These are phyloP conservation scores for Centropyge bicolor DNA, from an alignment of 2,797 vertebrate species.

Conservation along the genomic window DNA sequence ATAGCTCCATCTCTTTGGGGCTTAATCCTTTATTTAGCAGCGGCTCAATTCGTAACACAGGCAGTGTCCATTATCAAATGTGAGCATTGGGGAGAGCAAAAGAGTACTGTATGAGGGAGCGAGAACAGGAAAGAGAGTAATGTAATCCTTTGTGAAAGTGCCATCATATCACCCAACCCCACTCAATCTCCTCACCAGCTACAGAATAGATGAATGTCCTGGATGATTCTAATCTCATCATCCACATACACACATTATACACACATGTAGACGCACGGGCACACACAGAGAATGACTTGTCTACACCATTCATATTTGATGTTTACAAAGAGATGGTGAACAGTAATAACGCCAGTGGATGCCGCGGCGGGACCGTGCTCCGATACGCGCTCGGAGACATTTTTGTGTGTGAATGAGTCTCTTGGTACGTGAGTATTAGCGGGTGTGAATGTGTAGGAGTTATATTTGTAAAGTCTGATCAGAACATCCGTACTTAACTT, in stretches of 20 bases:
- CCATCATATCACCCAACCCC: slow-evolving; percentile 73
- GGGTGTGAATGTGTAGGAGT: slow-evolving; percentile 19
- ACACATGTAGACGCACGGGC: slow-evolving; percentile 15
- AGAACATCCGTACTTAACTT: slow-evolving; percentile 46
- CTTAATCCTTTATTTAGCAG: slow-evolving; percentile 56
- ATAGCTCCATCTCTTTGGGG: slow-evolving; percentile 28
- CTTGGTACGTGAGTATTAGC: neutral
- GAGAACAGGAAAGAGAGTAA: slow-evolving; percentile 64
- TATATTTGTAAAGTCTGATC: slow-evolving; percentile 31
- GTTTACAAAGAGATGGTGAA: slow-evolving; percentile 56
- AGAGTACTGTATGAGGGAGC: slow-evolving; percentile 35
- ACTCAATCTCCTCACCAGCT: slow-evolving; percentile 73
- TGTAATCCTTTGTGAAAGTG: slow-evolving; percentile 80
- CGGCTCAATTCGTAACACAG: slow-evolving; percentile 59
- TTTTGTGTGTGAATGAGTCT: neutral
- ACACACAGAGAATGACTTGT: slow-evolving; percentile 47
- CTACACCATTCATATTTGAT: slow-evolving; percentile 61
- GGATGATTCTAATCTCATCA: slow-evolving; percentile 75
- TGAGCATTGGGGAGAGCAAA: slow-evolving; percentile 48
- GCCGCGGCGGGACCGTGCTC: slow-evolving; percentile 45
- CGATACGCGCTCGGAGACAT: slow-evolving; percentile 32
- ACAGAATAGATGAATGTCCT: slow-evolving; percentile 77
- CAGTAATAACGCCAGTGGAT: slow-evolving; percentile 60
- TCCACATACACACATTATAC: slow-evolving; percentile 43
- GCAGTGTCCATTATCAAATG: slow-evolving; percentile 70